Evolutionary conservation across 2,113 vertebrate species (phyloP), one percentile per base, ranked within the genome.

Genomic region (Willisornis vidua): DNA sequence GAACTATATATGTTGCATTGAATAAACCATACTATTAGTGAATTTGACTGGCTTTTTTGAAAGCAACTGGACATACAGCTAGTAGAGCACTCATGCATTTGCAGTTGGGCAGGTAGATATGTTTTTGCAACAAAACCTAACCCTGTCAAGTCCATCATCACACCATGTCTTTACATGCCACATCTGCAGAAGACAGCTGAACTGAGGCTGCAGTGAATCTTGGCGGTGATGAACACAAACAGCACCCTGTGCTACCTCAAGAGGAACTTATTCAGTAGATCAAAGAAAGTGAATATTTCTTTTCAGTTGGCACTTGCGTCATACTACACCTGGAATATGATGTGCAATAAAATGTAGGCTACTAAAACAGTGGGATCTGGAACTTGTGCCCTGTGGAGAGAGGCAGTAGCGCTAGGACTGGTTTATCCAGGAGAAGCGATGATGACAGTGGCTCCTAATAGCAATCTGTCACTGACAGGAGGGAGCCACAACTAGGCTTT

Each of bases 291-390:
- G 25, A 37, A 46, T 77, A 59, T n/a, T 5, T 1, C 13, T 9
- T 25, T 74, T 84, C 10, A 51, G 1, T 4, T 1, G 5, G 7
- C 7, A 35, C 4, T 35, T 57, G 6, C 1, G 2, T 76, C 54
- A 16, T 19, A 23, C 12, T 67, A 20, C 16, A 7, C 24, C 8
- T 65, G 5, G 10, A 79, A 67, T 63, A 80, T 11, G 10, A 57
- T 19, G 3, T 28, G 4, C 14, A 48, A 6, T 48, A 37, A 62
- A 58, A 11, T 0, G 0, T 10, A 35, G 39, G 13, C 7, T 75
- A 63, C 23, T 2, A 45, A 85, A 80, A 29, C 1, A 0, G 3
- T 55, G 18, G 14, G 26, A 74, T 37, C 2, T 46, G 22, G 28
- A 84, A 26, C 4, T 51, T 2, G 0, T 52, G 12, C 5, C 6